Evolutionary conservation across 2,113 vertebrate genomes (phyloP).

Genomic region (Sardina pilchardus): DNA sequence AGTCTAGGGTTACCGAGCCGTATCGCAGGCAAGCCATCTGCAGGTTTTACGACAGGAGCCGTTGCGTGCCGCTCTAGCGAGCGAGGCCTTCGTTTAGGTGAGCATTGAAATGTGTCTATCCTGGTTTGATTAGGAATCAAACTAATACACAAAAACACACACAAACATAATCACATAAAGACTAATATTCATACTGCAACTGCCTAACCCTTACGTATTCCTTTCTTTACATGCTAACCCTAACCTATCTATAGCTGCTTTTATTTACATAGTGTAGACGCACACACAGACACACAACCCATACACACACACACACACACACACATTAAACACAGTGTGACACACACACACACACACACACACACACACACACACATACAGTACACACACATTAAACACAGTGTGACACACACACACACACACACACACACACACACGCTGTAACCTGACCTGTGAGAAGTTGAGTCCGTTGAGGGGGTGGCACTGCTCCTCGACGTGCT

Average conservation of each 20-base stretch:
- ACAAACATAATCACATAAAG: background rate
- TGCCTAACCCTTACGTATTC: background rate
- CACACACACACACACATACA: background rate
- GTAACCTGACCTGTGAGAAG: constrained; percentile 88
- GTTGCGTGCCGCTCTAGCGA: background rate
- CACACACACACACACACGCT: background rate
- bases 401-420: background rate
- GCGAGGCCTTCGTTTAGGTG: constrained; percentile 27
- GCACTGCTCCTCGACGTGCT: constrained; percentile 95
- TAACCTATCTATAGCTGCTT: constrained; percentile 28
- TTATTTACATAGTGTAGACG: too few relatives aligned
- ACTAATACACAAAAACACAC: background rate
- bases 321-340: background rate
- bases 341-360: constrained; percentile 1
- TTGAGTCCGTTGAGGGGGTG: constrained; percentile 95
- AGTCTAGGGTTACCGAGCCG: constrained; percentile 49
- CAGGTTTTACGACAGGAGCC: background rate
- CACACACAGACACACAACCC: too few relatives aligned
- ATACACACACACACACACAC: too few relatives aligned
- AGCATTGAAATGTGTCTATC: background rate
- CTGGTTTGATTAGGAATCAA: background rate
- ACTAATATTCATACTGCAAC: background rate
- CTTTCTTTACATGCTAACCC: constrained; percentile 34
- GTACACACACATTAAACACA: background rate
- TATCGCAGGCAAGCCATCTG: background rate